Evolutionary conservation across 2,888 invertebrate genomes (phyloP).

Genomic region (Nasonovia ribisnigri): DNA sequence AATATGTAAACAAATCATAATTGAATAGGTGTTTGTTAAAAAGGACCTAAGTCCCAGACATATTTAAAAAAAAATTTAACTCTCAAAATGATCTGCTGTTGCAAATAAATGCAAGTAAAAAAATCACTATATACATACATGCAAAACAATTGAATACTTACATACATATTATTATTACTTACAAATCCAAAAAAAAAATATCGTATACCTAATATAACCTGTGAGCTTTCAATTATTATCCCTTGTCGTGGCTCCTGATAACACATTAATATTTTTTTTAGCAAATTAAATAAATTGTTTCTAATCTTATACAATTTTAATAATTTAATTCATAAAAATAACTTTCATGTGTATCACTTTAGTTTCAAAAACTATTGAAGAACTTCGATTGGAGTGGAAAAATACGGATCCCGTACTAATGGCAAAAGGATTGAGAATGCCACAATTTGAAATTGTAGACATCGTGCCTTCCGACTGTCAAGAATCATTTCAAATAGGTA

Average conservation of each 20-base stretch:
- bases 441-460: slow-evolving; percentile 72
- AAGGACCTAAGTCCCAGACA: no score
- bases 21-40: no score
- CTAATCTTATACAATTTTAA: not conserved
- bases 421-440: slow-evolving; percentile 71
- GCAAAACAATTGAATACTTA: not conserved
- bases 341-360: not conserved
- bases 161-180: not conserved
- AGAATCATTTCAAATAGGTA: slow-evolving; percentile 72
- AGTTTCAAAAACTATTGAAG: slow-evolving; percentile 73
- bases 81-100: no score
- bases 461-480: slow-evolving; percentile 71
- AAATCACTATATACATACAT: no score
- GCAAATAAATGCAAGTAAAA: no score
- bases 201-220: not conserved
- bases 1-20: no score
- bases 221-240: not conserved
- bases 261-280: not conserved
- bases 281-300: not conserved
- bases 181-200: not conserved
- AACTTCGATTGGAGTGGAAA: slow-evolving; percentile 71
- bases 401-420: slow-evolving; percentile 71
- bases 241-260: not conserved
- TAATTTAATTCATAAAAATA: not conserved
- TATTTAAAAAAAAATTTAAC: no score